Evolutionary conservation across 2,113 vertebrate genomes (phyloP), one percentile per base, ranked within the genome.

Genomic region (Accipiter cooperii): DNA sequence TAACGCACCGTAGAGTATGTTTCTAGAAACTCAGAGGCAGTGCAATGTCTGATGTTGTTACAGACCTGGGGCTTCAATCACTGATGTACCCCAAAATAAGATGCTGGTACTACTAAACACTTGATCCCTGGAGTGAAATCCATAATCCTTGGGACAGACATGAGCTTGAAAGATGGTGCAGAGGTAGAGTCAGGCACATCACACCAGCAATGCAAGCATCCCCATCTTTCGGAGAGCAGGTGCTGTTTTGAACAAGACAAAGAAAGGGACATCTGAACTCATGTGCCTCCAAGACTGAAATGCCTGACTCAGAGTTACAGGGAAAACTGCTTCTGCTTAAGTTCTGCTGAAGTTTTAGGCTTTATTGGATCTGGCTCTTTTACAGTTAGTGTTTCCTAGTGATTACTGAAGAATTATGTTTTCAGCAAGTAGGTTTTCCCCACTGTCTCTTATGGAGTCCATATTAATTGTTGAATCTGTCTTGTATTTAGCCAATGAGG

Each of bases 361-460:
- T 76, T 85, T 73, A 49, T 83, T 85, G 78, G 78, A 3, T 60
- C 58, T 90, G 90, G 75, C 78, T 91, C 22, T 66, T 61, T 47
- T 79, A 31, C 58, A 84, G 86, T 64, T 46, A 69, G 44, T 1
- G 6, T n/a, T 52, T 90, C 83, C 83, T 75, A 49, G 12, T 25
- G 85, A 8, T 38, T 92, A 57, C 60, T 21, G 46, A 79, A 76
- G 86, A 79, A 83, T 64, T 63, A 36, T 92, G 81, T 36, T 96
- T 87, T 82, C 94, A 95, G 89, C 92, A 81, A 28, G 92, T n/a
- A 16, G 40, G 31, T 49, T 94, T 89, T 91, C 82, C 84, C 81
- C 5, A 9, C 87, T 84, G 90, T 24, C 79, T 87, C 74, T 77
- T 33, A 22, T 6, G 4, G 66, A 63, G 36, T 2, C 51, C 65